Conservation (phyloP, 2,888 invertebrate genomes). For the Clitarchus hookeri region DNA sequence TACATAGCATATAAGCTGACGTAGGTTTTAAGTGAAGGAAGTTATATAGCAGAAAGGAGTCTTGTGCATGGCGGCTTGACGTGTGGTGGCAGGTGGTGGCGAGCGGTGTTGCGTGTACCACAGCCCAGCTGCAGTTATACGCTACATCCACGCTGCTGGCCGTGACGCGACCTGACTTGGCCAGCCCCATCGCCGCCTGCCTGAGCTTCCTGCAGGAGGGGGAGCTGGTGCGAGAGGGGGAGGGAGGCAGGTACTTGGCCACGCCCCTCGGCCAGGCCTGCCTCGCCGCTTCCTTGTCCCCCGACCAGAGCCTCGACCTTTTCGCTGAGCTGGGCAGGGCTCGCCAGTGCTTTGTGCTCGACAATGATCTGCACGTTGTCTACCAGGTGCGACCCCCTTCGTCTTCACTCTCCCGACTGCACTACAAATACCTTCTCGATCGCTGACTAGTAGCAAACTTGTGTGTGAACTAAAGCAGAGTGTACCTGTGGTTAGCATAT, state of each 20-base stretch:
- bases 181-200: slow-evolving; percentile 56
- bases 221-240: slow-evolving; percentile 72
- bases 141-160: slow-evolving; percentile 77
- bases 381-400: slow-evolving; percentile 73
- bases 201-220: slow-evolving; percentile 74
- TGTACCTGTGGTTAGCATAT: too few species aligned
- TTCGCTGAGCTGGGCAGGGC: slow-evolving; percentile 91
- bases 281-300: slow-evolving; percentile 90
- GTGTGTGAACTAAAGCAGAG: too few species aligned
- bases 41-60: too few species aligned
- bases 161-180: slow-evolving; percentile 48
- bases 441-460: too few species aligned
- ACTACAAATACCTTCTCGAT: too few species aligned
- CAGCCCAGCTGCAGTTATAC: slow-evolving; percentile 74
- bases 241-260: slow-evolving; percentile 67
- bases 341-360: slow-evolving; percentile 85
- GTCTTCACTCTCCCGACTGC: not conserved
- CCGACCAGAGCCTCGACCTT: slow-evolving; percentile 87
- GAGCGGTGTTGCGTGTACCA: slow-evolving; percentile 77
- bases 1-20: too few species aligned
- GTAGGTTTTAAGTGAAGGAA: too few species aligned
- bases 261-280: slow-evolving; percentile 92
- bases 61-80: too few species aligned
- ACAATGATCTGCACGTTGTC: slow-evolving; percentile 92
- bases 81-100: slow-evolving; percentile 68